Base-by-base conservation (phyloP, 2,797 vertebrate species). In the Poecilia velifera region DNA sequence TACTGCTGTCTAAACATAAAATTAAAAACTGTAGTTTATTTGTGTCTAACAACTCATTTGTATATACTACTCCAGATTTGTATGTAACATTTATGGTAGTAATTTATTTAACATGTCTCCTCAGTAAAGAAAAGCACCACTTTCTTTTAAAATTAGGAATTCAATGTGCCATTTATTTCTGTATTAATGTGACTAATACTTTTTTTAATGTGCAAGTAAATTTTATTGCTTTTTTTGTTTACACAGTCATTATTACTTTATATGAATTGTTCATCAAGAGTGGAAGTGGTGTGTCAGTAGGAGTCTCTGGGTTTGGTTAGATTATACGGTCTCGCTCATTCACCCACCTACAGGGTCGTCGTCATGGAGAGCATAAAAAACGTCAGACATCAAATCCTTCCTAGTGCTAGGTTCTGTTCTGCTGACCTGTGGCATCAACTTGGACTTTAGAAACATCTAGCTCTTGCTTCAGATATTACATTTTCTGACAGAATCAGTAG, bases 101-200 rank as follows among this genome's bases (percentile, higher is more conserved):
- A 96, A 96, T 96, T 96, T 96, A 96, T 96, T 96, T 96, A 96
- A 96, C 94, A 92, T 89, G 92, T 95, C 89, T 95, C 92, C 90
- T 92, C 87, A 86, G 90, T 93, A 94, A 94, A 92, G 87, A 92
- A 92, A 90, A 95, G 82, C 91, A 95, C 94, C 93, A 92, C 91
- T 94, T 94, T 93, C 93, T 95, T 95, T 94, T 94, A 80, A 87
- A 93, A 94, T 93, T 96, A 96, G 94, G 92, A 94, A 92, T 94
- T 89, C 93, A 92, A 95, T 88, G 95, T 96, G 95, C 95, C 96
- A 96, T 94, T 95, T 93, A 91, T 94, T 94, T 95, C 91, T 95
- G 90, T 95, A 93, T 96, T 96, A 95, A 96, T 94, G 91, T 95
- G 91, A 96, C 95, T 95, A 96, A 95, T 93, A 84, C 85, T 87